Evolutionary conservation across 2,113 vertebrate species (phyloP), one percentile per base, ranked within the genome.

Genomic region (Mus pahari): DNA sequence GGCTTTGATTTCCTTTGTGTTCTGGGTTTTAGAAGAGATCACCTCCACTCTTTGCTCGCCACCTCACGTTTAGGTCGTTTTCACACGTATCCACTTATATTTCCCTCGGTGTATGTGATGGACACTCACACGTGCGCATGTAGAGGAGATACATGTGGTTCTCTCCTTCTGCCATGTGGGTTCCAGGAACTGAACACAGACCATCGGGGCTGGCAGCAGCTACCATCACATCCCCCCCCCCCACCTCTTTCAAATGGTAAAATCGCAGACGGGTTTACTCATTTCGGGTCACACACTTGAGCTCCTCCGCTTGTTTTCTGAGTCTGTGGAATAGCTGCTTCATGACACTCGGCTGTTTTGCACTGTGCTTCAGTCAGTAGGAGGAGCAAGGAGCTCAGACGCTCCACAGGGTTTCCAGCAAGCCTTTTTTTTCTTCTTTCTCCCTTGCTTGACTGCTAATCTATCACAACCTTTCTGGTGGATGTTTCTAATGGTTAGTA

Each of bases 361-460:
- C 2, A 36, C 50, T 94, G 12, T 75, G 68, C 96, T 95, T 81
- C 93, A 97, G 91, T 96, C 84, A 62, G 66, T 95, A 90, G 96
- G 96, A 92, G 74, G 95, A 86, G 45, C 91, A 97, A 91, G 73
- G 97, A 97, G 48, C 92, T 33, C 22, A 62, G 31, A 6, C 22
- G 13, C 97, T 98, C 97, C 97, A 98, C 53, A 89, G 95, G 53
- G 7, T 96, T 96, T 97, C 92, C 83, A 87, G 62, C 90, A 94
- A 96, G 95, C 96, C 97, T 84, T 96, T 64, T 94, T 84, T 96
- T 64, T 94, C 97, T 97, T 71, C 96, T 98, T 97, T 92, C 97
- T 98, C 92, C 60, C 82, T 98, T 97, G 92, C 97, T 96, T 97
- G 96, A 97, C 94, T 97, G 93, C 94, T 96, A 95, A 89, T 96